Base-by-base conservation (phyloP, 2,113 vertebrate species). In the Riparia riparia region DNA sequence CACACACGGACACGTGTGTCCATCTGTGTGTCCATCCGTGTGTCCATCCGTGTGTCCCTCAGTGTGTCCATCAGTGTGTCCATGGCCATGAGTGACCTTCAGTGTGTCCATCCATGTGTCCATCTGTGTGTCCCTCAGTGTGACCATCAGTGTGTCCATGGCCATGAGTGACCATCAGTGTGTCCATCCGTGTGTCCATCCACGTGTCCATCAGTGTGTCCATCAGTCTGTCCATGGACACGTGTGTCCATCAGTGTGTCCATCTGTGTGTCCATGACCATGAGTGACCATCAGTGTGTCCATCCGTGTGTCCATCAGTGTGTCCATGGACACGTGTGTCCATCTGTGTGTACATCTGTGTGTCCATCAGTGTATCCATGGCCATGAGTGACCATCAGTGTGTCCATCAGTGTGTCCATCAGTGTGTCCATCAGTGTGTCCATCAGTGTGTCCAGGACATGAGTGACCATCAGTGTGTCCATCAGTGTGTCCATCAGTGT, bases 1-100 rank as follows among this genome's bases (percentile, higher is more conserved):
- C 29, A 56, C 49, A 20, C 41, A 39, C 0, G 4, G 58, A 3
- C 56, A 6, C 1, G 9, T 5, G 64, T 70, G 53, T 2, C 51
- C 42, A 47, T 8, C n/a, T 0, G 9, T 6, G 50, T 10, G 47
- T 8, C 56, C 56, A 11, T 49, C n/a, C 1, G 5, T 28, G 32
- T 34, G 25, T 14, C 17, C 76, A 14, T 42, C 31, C 16, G 8
- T 25, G 14, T 32, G 21, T 32, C 68, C 20, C 11, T 34, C 41
- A 3, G 7, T 9, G 22, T 25, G 42, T 39, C 10, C 57, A 37
- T 34, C 41, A 3, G 7, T 9, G 22, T 25, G 42, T 39, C 10
- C 57, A 37, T 22, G 19, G 20, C 31, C 34, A 34, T 0, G 12
- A 25, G 31, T 68, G 21, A 25, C 68, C 20, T 8, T 34, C 41